Evolutionary conservation across 2,113 vertebrate genomes (phyloP), one percentile per base, ranked within the genome.

Genomic region (Pomatorhinus ruficollis): DNA sequence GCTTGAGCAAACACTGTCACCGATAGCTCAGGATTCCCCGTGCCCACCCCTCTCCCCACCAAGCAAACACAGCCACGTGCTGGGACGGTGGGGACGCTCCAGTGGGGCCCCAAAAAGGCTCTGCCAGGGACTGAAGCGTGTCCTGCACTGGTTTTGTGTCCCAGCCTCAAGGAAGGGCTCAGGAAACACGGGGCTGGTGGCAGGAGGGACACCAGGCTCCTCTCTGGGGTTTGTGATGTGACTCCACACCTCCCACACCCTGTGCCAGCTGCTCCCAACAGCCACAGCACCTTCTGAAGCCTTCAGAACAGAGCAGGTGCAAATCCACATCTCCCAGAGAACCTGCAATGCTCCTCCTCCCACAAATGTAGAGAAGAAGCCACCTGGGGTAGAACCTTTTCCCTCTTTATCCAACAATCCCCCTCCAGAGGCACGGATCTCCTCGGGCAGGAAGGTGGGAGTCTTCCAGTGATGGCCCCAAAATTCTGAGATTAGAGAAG

Each of bases 71-170:
- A 52, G 10, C 33, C 23, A 17, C 5, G 4, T 11, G 1, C 84
- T 35, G 52, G 18, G 11, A 7, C 1, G 50, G 5, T 1, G 15
- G 21, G 28, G 18, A 44, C 25, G 1, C 19, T 12, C 10, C 1
- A 7, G 18, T 5, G 79, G 49, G 45, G 31, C 40, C 54, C 74
- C 31, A 11, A 4, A 30, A 47, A 44, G n/a, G 44, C 39, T 76
- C n/a, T 30, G 1, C 1, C 10, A 17, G 40, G 33, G 19, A 25
- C 49, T 35, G 12, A 15, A 0, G 12, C 2, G 0, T 6, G 33
- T 11, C 84, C 25, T 30, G 19, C 3, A 0, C 11, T 9, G 7
- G 21, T 18, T 63, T 6, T 53, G 61, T 56, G 75, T 1, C 13
- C 11, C 33, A 39, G 52, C 49, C 59, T 7, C 33, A 6, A 2